A percentile compares a stretch with the other conserved stretches of the same genome.
phyloP scores from a whole-genome alignment of 2,113 vertebrate genomes.

The Vulpes ferrilata region DNA sequence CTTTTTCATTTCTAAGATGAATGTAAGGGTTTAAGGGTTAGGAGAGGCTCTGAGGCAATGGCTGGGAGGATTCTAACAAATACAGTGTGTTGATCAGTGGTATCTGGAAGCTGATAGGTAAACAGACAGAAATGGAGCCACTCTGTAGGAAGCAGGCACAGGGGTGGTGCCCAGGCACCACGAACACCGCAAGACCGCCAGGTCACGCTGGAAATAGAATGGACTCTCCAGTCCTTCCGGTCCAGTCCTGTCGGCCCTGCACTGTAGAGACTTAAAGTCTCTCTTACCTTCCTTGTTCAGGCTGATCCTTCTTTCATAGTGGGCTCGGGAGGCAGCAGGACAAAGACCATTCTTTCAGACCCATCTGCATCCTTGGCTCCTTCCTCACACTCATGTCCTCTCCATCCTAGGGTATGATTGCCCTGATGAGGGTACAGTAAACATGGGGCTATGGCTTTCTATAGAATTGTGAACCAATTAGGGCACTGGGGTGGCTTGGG shows the following conservation, averaged over 20 bases:
- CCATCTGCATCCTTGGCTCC: neutral
- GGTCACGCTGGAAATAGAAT: neutral
- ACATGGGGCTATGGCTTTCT: neutral
- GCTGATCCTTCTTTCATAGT: neutral
- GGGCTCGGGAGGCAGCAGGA: neutral
- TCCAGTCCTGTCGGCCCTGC: neutral
- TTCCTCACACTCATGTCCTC: neutral
- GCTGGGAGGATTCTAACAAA: neutral
- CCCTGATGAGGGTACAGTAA: neutral
- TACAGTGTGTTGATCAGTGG: neutral
- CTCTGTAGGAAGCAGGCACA: neutral
- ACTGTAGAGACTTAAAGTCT: neutral
- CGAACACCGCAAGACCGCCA: neutral
- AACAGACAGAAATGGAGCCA: neutral
- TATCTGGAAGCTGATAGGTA: neutral
- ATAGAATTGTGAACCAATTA: neutral
- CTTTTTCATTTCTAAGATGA: neutral
- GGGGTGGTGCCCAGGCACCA: neutral
- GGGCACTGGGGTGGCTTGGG: neutral
- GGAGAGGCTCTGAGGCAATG: neutral
- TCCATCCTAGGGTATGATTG: neutral
- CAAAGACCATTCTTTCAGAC: neutral
- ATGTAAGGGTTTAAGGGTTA: neutral
- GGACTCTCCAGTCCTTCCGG: accelerated
- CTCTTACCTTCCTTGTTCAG: neutral